These are phyloP conservation scores for Malachius bipustulatus DNA, from an alignment of 2,888 invertebrate species.

Conservation along the genomic window DNA sequence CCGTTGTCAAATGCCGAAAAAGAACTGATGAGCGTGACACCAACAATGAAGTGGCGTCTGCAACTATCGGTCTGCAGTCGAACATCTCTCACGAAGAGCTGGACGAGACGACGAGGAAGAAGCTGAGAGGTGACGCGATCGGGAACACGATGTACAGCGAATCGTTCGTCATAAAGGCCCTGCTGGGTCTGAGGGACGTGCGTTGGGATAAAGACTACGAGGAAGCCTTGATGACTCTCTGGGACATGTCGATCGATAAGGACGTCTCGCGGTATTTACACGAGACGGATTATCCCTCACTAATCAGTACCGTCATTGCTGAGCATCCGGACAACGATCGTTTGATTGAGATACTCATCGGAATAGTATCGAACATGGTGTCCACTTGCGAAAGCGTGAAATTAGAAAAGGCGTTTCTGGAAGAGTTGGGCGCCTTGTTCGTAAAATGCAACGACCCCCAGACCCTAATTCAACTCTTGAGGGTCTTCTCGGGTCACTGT, in stretches of 20 bases:
- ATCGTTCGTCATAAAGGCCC: slow-evolving; percentile 56
- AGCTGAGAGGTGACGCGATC: slow-evolving; percentile 62
- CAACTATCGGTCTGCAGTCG: too few species aligned
- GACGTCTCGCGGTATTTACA: slow-evolving; percentile 62
- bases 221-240: slow-evolving; percentile 61
- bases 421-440: slow-evolving; percentile 44
- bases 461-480: slow-evolving; percentile 60
- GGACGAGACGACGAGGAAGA: slow-evolving; percentile 35
- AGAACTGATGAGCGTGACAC: too few species aligned
- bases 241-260: slow-evolving; percentile 76
- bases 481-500: slow-evolving; percentile 50
- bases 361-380: slow-evolving; percentile 74
- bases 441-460: slow-evolving; percentile 55
- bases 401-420: slow-evolving; percentile 44
- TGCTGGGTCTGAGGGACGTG: slow-evolving; percentile 50
- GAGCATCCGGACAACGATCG: slow-evolving; percentile 45
- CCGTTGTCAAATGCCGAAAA: too few species aligned
- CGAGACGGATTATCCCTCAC: slow-evolving; percentile 52
- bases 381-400: slow-evolving; percentile 47
- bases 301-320: slow-evolving; percentile 47
- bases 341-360: slow-evolving; percentile 68
- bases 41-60: too few species aligned
- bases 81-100: too few species aligned
- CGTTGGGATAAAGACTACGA: slow-evolving; percentile 52
- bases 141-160: slow-evolving; percentile 72